A percentile compares a stretch with the other conserved stretches of the same genome.
phyloP scores from a whole-genome alignment of 2,888 invertebrate species.

The Eupithecia centaureata region DNA sequence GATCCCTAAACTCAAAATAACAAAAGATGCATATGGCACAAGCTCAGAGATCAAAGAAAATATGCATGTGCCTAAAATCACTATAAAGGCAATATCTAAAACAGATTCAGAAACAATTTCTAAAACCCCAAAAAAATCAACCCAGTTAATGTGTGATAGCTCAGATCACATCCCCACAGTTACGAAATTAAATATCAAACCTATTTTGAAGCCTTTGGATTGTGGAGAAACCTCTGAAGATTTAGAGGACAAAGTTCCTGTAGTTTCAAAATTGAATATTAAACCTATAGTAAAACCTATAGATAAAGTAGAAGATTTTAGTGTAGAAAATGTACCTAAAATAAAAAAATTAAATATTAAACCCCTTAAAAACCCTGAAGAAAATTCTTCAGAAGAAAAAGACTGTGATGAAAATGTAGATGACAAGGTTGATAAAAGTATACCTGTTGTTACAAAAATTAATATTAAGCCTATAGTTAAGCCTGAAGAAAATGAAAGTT shows the following conservation, averaged over 20 bases:
- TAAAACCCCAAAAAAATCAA: constrained; percentile 60
- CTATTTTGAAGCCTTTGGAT: constrained; percentile 75
- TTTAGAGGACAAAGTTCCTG: constrained; percentile 74
- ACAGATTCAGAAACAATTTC: constrained; percentile 55
- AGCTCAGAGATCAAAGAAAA: constrained; percentile 64
- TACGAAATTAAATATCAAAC: constrained; percentile 77
- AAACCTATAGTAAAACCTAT: constrained; percentile 81
- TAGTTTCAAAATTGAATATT: constrained; percentile 82
- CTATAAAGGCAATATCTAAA: constrained; percentile 80
- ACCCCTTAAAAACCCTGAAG: constrained; percentile 79
- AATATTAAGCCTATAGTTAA: constrained; percentile 84
- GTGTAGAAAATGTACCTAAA: constrained; percentile 79
- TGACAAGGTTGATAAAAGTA: constrained; percentile 70
- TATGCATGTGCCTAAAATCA: constrained; percentile 83
- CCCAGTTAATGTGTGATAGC: constrained; percentile 55
- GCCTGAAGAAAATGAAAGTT: constrained; percentile 68
- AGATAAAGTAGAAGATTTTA: constrained; percentile 76
- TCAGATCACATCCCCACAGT: constrained; percentile 72
- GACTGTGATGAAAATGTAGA: constrained; percentile 75
- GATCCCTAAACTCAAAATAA: constrained; percentile 62
- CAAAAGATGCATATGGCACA: constrained; percentile 59
- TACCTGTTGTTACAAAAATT: constrained; percentile 80
- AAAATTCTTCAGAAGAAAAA: constrained; percentile 71
- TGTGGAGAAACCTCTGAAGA: constrained; percentile 61
- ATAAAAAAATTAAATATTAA: constrained; percentile 82